Evolutionary conservation across 2,888 invertebrate genomes (phyloP), one percentile per base, ranked within the genome.

Genomic region (Acanthopleura granulata): DNA sequence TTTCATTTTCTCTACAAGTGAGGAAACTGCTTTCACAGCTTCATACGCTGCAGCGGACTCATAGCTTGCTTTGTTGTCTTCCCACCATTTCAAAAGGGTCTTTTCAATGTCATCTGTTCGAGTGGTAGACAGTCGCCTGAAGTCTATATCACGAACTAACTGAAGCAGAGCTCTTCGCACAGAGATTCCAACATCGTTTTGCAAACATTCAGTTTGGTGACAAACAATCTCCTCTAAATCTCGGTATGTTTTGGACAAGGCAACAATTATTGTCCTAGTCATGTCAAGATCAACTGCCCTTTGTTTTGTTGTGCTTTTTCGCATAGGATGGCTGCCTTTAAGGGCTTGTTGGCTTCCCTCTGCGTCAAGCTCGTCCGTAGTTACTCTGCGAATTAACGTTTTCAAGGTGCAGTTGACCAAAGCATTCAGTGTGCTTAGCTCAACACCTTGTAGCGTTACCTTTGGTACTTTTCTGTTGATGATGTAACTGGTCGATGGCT

Each of bases 121-220:
- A 4, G 3, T 57, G 18, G 22, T n/a, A n/a, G 57, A 18, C 18
- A 57, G 12, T 57, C 57, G 57, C 18, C 57, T 22, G 3, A 18
- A n/a, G 57, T 57, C 57, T 57, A 57, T 57, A n/a, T 57, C 57
- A 57, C 12, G 57, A 12, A 57, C 22, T 57, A 57, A 57, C n/a
- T 57, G n/a, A n/a, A n/a, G 18, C 12, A 57, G 22, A 22, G 57
- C 57, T 57, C 57, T 57, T 22, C 57, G 18, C 57, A 57, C 22
- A 12, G 57, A 57, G 6, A n/a, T 18, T 57, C 57, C 57, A 18
- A 57, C 22, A n/a, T 57, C 12, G 57, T 57, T 18, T 57, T 22
- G 3, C 12, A 22, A n/a, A 22, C 3, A 57, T 57, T 18, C 57
- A n/a, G 57, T n/a, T 57, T 18, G 3, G 12, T 57, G 57, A 57